These are phyloP conservation scores for Hydriomena furcata DNA, from an alignment of 2,888 invertebrate species.

Conservation along the genomic window DNA sequence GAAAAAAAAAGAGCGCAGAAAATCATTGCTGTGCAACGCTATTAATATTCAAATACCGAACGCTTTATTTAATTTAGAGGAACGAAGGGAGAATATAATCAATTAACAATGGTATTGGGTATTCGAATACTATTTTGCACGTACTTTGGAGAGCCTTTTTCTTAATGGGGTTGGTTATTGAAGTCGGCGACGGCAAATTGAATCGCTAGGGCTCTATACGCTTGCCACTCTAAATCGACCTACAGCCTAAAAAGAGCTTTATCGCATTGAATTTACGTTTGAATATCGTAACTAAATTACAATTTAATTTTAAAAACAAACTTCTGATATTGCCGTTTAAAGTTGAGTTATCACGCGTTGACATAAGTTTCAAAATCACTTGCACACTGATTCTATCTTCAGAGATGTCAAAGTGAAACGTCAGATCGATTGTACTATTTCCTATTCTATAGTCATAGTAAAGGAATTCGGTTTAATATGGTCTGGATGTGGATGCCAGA, in stretches of 20 bases:
- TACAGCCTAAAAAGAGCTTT: background rate
- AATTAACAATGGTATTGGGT: conserved; percentile 37
- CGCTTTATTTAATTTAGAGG: conserved; percentile 36
- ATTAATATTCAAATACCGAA: conserved; percentile 36
- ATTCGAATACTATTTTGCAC: conserved; percentile 32
- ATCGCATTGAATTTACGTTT: background rate
- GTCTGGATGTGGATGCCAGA: conserved; percentile 32
- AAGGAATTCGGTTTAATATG: conserved; percentile 37
- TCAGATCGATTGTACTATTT: background rate
- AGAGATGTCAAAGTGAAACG: conserved; percentile 1
- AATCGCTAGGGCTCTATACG: conserved; percentile 33
- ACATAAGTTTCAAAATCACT: background rate
- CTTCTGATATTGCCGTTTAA: no score
- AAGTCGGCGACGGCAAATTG: conserved; percentile 35
- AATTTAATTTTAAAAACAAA: background rate
- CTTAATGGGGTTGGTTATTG: conserved; percentile 37
- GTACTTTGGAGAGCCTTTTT: conserved; percentile 38
- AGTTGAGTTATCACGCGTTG: no score
- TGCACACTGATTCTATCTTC: background rate
- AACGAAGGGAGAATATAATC: conserved; percentile 34
- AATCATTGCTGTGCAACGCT: conserved; percentile 32
- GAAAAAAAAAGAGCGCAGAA: conserved; percentile 18
- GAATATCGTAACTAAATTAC: no score
- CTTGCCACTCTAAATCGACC: background rate
- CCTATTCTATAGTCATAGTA: conserved; percentile 19